Evolutionary conservation across 2,113 vertebrate species (phyloP).

Genomic region (Progne subis): DNA sequence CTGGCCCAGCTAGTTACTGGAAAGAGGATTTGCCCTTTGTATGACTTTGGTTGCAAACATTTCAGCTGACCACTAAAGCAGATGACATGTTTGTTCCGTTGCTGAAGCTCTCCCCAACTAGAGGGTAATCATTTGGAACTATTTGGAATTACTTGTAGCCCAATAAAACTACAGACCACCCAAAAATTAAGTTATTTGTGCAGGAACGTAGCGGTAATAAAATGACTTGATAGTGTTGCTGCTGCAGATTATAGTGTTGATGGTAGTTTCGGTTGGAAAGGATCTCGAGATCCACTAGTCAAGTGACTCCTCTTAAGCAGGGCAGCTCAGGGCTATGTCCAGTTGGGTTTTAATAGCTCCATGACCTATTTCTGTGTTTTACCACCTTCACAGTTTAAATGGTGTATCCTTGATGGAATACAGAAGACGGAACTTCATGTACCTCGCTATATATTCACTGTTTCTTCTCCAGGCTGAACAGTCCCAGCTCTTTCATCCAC

Average conservation of each 20-base stretch:
- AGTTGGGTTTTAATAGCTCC: not conserved
- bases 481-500: not conserved
- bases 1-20: not conserved
- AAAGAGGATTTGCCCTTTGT: constrained; percentile 3
- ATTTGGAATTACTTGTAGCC: constrained; percentile 6
- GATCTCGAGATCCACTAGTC: not conserved
- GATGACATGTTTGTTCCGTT: constrained; percentile 35
- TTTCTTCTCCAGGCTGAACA: not conserved
- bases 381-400: not conserved
- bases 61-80: not conserved
- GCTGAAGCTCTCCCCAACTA: not conserved
- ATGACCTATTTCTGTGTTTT: not conserved
- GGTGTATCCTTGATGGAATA: not conserved
- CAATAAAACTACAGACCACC: not conserved
- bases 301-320: not conserved
- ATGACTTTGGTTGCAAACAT: constrained; percentile 3
- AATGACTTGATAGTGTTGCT: not conserved
- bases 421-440: not conserved
- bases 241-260: not conserved
- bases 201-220: not conserved
- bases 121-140: not conserved
- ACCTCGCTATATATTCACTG: not conserved
- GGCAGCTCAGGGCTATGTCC: not conserved
- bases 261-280: not conserved
- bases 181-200: not conserved